These are phyloP conservation scores for Congeria kusceri DNA, from an alignment of 2,888 invertebrate species.

Conservation along the genomic window DNA sequence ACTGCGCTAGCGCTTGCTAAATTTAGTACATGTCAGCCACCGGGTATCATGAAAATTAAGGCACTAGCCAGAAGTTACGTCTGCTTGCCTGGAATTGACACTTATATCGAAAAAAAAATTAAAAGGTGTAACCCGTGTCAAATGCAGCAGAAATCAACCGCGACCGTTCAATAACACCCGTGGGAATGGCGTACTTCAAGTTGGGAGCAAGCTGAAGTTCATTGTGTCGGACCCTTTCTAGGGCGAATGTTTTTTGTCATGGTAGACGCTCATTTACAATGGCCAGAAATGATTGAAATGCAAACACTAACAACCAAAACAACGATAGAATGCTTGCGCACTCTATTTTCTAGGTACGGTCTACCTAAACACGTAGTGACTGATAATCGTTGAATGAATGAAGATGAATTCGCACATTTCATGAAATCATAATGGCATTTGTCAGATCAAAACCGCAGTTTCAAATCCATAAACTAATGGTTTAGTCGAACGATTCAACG, in stretches of 20 bases:
- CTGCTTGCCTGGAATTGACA: conserved; percentile 74
- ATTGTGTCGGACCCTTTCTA: conserved; percentile 71
- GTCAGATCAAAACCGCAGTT: conserved; percentile 47
- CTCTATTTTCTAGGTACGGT: conserved; percentile 48
- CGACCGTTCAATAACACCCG: conserved; percentile 61
- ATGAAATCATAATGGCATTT: conserved; percentile 54
- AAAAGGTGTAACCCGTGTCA: conserved; percentile 42
- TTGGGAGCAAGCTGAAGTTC: conserved; percentile 67
- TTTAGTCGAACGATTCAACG: conserved; percentile 55
- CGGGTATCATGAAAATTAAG: conserved; percentile 75
- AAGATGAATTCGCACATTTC: conserved; percentile 46
- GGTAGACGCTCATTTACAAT: conserved; percentile 83
- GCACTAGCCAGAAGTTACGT: conserved; percentile 70
- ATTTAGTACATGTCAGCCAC: conserved; percentile 71
- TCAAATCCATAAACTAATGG: conserved; percentile 57
- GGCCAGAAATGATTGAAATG: conserved; percentile 80
- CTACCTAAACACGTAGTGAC: conserved; percentile 42
- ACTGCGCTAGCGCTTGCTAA: conserved; percentile 36
- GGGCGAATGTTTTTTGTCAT: conserved; percentile 74
- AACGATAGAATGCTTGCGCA: conserved; percentile 45
- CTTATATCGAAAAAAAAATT: conserved; percentile 67
- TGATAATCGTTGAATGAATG: conserved; percentile 56
- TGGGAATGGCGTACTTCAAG: conserved; percentile 70
- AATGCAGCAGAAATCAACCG: conserved; percentile 52
- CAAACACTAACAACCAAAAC: no score